These are phyloP conservation scores for Euura lappo DNA, from an alignment of 1,140 invertebrate species.

Conservation along the genomic window DNA sequence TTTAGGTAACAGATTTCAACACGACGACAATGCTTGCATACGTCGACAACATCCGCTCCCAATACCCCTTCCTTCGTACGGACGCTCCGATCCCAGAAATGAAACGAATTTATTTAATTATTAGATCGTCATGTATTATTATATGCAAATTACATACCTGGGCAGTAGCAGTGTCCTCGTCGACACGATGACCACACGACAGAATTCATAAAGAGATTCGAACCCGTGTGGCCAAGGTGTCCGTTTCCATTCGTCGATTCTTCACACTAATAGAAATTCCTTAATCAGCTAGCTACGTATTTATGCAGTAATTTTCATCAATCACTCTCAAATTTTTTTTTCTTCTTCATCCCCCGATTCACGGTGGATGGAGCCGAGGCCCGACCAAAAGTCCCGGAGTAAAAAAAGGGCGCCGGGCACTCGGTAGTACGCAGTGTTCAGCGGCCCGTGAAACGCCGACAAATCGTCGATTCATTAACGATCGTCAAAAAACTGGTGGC, in stretches of 20 bases:
- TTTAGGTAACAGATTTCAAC: not conserved
- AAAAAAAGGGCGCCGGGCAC: slow-evolving; percentile 15
- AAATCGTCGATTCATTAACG: slow-evolving; percentile 49
- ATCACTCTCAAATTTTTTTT: not conserved
- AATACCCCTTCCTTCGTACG: not conserved
- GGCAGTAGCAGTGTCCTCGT: not conserved
- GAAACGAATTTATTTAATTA: not conserved
- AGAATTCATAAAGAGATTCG: no score
- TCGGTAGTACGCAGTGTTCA: slow-evolving; percentile 16
- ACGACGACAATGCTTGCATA: not conserved
- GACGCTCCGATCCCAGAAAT: not conserved
- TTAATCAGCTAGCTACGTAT: no score
- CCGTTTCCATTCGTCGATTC: no score
- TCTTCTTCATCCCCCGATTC: not conserved
- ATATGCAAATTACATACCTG: not conserved
- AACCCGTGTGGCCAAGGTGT: no score
- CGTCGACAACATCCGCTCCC: not conserved
- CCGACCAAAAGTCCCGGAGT: not conserved
- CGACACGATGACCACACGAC: not conserved
- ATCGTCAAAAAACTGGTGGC: slow-evolving; percentile 10
- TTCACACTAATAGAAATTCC: no score
- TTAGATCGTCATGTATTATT: not conserved
- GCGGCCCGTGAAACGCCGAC: slow-evolving; percentile 43
- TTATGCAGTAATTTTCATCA: not conserved
- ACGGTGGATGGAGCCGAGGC: not conserved